Evolutionary conservation across 2,888 invertebrate genomes (phyloP), one percentile per base, ranked within the genome.

Genomic region (Epirrhoe alternata): DNA sequence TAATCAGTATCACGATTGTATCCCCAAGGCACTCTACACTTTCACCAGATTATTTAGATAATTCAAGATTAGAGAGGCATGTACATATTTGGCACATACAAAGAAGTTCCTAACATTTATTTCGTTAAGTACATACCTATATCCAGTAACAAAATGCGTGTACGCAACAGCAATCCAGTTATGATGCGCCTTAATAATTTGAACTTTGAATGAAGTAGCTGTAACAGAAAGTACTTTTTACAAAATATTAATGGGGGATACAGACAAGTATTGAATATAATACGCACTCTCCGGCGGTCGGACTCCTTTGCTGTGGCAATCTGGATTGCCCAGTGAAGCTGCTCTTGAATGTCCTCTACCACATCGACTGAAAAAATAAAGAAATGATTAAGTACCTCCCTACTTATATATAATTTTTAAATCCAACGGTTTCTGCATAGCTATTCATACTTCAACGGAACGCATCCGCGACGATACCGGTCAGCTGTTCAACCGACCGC

Each of bases 101-200:
- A 24, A 24, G 24, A 24, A 24, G 38, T 12, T 35, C 17, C 56
- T 24, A 50, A 10, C 7, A 67, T 54, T 12, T 14, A 55, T 24
- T 12, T 42, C 12, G 4, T 38, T 55, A 12, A 24, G 17, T 12
- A 16, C 45, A 42, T 51, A 65, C 97, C 97, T 96, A 87, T 98
- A 99, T 82, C 99, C 98, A 66, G 97, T 97, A 24, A 99, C 97
- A 90, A 98, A 98, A 90, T 99, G 98, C 64, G 98, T 97, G 87
- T 99, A 99, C 0, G 98, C 99, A 24, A 98, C 98, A 24, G 97
- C 98, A 72, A 99, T 97, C 97, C 99, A 99, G 86, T 99, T 99
- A 87, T 99, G 98, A 90, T 99, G 99, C 4, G 99, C 99, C 85
- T 98, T 97, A 75, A 99, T 97, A 58, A 98, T 97, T 91, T 98